Base-by-base conservation (phyloP, 2,113 vertebrate species). In the Phaethornis superciliosus region DNA sequence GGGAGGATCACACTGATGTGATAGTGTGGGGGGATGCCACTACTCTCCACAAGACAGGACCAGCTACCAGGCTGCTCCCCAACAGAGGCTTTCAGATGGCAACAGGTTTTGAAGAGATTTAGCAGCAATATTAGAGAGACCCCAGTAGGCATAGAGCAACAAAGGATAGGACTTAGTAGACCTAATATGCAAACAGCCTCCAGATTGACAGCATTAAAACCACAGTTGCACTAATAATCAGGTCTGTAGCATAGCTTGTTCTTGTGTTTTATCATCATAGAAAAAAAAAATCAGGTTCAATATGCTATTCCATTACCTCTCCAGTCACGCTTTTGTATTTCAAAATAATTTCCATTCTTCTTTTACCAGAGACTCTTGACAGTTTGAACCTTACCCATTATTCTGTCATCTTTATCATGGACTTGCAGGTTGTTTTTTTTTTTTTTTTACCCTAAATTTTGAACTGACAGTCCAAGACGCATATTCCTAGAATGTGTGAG, bases 221-320 rank as follows among this genome's bases (percentile, higher is more conserved):
- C 59, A 86, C 84, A 85, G 87, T 94, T 71, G 78, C 42, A 64
- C 35, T 93, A 95, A 96, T 30, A 55, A 93, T 51, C 85, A 86
- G 23, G 37, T 77, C 72, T 6, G 1, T 5, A 83, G 35, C 40
- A 17, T 6, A 21, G 52, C 59, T 47, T 93, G 92, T 83, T 90
- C 88, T 67, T 72, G 56, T 40, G 37, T 88, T 70, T 63, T 40
- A 40, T 40, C 40, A 70, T 37, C 68, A 55, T 26, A 12, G 51
- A 56, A 32, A 90, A 72, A 75, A 58, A 81, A 78, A 22, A 89
- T 28, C 49, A 85, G 12, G 60, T 76, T 87, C 70, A 79, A 81
- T 46, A 22, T 68, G 32, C n/a, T 76, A 13, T n/a, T 80, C 49
- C 28, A 24, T 90, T 81, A 85, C 32, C 19, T 90, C 89, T 85